Evolutionary conservation across 2,888 invertebrate genomes (phyloP), one percentile per base, ranked within the genome.

Genomic region (Nomada goodeniana): DNA sequence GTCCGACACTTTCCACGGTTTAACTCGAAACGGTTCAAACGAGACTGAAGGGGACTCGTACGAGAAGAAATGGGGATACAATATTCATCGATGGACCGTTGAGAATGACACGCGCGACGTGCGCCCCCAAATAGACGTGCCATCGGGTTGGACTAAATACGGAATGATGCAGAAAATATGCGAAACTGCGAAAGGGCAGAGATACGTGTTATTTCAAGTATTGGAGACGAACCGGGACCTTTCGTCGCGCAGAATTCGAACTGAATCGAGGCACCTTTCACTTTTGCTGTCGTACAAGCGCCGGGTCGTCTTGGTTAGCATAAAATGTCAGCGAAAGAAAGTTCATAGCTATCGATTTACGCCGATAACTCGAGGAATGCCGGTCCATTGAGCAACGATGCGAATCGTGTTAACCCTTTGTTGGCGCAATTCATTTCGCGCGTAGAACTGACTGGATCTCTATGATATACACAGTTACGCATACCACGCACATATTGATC

Each of bases 321-420:
- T 79, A 55, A 80, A 80, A 80, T 80, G 80, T 72, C 80, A 80
- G 80, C n/a, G 71, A 52, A 78, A 80, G 79, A 80, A 79, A 80
- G 80, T 80, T 79, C 80, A 68, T 57, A 63, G 57, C 47, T 80
- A 80, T 80, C 70, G 80, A 60, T 70, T 80, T 47, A 44, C 68
- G 5, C 18, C 18, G 70, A 71, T 61, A 61, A 55, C 29, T 47
- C 60, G 47, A 47, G 52, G 65, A 76, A 70, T 80, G 76, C 47
- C 59, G 50, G 7, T 7, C 29, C 10, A 13, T 60, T 47, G 70
- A 29, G 55, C 55, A 57, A 69, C 15, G 15, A 23, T 10, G 15
- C 55, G 36, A 57, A 57, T 44, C 23, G 20, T 76, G 63, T 55
- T 60, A 50, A 61, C 29, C 55, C 50, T n/a, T 59, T 15, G 55